A percentile compares a stretch with the other conserved stretches of the same genome.
Conservation (phyloP, 1,140 invertebrate species). For the Thalassaphorura encarpata region DNA sequence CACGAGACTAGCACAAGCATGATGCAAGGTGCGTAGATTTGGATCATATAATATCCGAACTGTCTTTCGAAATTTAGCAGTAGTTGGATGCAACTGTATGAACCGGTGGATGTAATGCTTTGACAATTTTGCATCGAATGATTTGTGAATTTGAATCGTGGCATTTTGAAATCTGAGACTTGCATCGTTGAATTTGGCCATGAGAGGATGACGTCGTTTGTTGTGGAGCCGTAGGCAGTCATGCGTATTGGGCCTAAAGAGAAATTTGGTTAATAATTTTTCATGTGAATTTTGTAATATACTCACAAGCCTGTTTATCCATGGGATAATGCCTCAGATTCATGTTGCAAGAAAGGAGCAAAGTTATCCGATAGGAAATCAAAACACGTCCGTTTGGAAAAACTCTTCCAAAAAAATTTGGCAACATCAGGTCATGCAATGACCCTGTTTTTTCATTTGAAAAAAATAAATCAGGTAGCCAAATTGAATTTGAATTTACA, state of each 20-base stretch:
- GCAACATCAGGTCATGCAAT: conserved; percentile 95
- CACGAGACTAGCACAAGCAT: conserved; percentile 49
- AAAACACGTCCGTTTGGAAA: conserved; percentile 57
- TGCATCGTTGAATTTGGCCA: conserved; percentile 37
- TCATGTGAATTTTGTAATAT: too few species aligned
- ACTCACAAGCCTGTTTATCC: conserved; percentile 41
- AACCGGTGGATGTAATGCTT: conserved; percentile 42
- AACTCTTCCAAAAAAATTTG: conserved; percentile 92
- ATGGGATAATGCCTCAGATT: conserved; percentile 42
- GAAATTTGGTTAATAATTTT: too few species aligned
- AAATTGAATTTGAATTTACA: conserved; percentile 77
- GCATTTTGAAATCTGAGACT: conserved; percentile 37
- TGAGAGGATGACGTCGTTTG: conserved; percentile 35
- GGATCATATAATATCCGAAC: conserved; percentile 48
- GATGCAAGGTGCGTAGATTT: conserved; percentile 44
- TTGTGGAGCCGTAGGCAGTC: conserved; percentile 40
- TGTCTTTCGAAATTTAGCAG: conserved; percentile 45
- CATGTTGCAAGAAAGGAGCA: conserved; percentile 43
- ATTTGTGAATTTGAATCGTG: conserved; percentile 38
- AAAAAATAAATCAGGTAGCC: conserved; percentile 93
- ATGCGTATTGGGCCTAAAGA: conserved; percentile 39
- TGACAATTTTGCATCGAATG: conserved; percentile 41
- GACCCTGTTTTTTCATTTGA: conserved; percentile 94
- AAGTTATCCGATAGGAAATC: conserved; percentile 23
- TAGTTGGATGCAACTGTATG: conserved; percentile 45